Percentiles rank a stretch among this genome's conserved stretches.
Evolutionary conservation across 2,888 invertebrate genomes (phyloP).

Genomic region (Melikaiella ostensackeni): DNA sequence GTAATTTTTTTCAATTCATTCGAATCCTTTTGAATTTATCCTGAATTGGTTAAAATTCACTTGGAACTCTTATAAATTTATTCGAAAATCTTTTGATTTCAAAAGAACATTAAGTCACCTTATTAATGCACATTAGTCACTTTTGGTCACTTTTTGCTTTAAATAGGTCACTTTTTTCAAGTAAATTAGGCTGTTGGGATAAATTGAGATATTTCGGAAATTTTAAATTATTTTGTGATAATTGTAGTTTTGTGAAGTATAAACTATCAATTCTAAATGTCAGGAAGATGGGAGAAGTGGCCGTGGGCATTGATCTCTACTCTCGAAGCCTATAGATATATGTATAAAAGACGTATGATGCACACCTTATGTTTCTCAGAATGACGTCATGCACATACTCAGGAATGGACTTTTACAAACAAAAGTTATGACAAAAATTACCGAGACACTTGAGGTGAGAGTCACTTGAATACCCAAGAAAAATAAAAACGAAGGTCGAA

Average conservation of each 20-base stretch:
- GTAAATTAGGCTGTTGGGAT: too few species aligned
- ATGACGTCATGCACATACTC: slow-evolving; percentile 20
- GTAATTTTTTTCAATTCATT: too few species aligned
- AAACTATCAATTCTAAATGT: slow-evolving; percentile 2
- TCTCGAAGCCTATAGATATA: slow-evolving; percentile 29
- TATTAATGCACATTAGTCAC: too few species aligned
- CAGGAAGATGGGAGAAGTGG: slow-evolving; percentile 26
- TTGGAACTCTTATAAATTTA: too few species aligned
- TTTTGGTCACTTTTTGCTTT: too few species aligned
- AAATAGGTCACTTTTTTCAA: too few species aligned
- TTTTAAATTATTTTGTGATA: background rate
- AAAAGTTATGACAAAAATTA: slow-evolving; percentile 28
- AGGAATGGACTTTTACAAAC: background rate
- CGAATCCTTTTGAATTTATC: too few species aligned
- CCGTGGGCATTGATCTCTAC: slow-evolving; percentile 46
- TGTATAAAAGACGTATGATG: slow-evolving; percentile 27
- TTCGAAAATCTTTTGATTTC: too few species aligned
- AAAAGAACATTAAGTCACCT: too few species aligned
- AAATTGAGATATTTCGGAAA: background rate
- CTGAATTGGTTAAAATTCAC: too few species aligned
- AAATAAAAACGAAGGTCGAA: background rate
- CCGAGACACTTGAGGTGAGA: background rate
- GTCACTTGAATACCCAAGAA: background rate
- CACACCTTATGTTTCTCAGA: slow-evolving; percentile 14
- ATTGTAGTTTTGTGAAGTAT: background rate